Evolutionary conservation across 2,797 vertebrate species (phyloP), one percentile per base, ranked within the genome.

Genomic region (Rousettus madagascariensis): DNA sequence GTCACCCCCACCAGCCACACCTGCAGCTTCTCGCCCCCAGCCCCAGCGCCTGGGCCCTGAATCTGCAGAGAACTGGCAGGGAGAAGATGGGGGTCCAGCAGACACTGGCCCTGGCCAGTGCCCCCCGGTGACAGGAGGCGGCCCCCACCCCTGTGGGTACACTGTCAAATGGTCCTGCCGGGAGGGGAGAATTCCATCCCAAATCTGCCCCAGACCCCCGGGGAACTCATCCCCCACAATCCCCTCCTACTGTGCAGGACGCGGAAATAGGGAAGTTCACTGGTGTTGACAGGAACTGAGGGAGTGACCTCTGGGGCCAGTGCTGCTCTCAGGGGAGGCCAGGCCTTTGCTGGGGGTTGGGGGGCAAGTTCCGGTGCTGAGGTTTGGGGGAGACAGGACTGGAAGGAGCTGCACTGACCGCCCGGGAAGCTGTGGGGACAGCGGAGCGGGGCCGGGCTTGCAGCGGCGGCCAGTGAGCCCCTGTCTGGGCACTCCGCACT

Each of bases 101-200:
- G 69, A 84, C 59, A 19, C 33, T 59, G 49, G 10, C 36, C 19
- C 87, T 69, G 33, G 69, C 69, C 19, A 30, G 68, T 22, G 51
- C 10, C 38, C 38, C 74, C 57, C 28, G 10, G 79, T 19, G 38
- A 86, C 90, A 93, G 95, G 88, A 82, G 96, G 92, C 33, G 36
- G 51, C 63, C 51, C 66, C 33, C 53, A 33, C 17, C 22, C n/a
- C 57, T 68, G 4, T 4, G 43, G 61, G 63, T 5, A 28, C 49
- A 15, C 46, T 12, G 49, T 82, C 72, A 33, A 61, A 72, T 24
- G 71, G 84, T 46, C 87, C 69, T 46, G 53, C 86, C 49, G 71
- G 86, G 80, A 33, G 3, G 61, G 63, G 61, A 51, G 24, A 43
- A 59, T 72, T 66, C 38, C 16, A 57, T 15, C 66, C 41, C 41